Percentiles rank a stretch among this genome's conserved stretches.
These are phyloP conservation scores for Metopia argyrocephala DNA, from an alignment of 2,888 invertebrate genomes.

Conservation along the genomic window DNA sequence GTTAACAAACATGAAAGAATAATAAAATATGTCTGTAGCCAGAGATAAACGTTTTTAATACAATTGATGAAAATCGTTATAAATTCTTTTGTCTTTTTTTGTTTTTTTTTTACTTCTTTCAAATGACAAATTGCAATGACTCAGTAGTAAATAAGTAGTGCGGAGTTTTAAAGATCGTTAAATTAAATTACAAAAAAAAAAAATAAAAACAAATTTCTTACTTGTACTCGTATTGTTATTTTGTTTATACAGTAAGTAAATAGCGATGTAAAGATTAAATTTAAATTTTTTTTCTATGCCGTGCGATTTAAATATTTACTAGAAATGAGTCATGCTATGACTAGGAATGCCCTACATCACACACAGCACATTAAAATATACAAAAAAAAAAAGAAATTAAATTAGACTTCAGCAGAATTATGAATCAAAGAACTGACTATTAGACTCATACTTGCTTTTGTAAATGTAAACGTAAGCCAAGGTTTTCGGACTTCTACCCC, in stretches of 20 bases:
- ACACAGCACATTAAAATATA: too few species aligned
- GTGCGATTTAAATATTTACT: neutral
- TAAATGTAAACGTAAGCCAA: too few species aligned
- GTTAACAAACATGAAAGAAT: slow-evolving; percentile 25
- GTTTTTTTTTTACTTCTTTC: neutral
- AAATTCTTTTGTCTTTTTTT: slow-evolving; percentile 14
- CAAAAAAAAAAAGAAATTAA: too few species aligned
- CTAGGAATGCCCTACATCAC: neutral
- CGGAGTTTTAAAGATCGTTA: neutral
- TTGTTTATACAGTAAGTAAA: neutral
- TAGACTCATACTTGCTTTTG: too few species aligned
- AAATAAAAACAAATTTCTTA: neutral
- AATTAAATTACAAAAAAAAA: neutral
- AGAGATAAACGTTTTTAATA: slow-evolving; percentile 43
- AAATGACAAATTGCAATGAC: slow-evolving; percentile 59
- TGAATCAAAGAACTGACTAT: too few species aligned
- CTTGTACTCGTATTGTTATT: neutral
- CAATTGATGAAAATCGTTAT: slow-evolving; percentile 60
- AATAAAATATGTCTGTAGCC: slow-evolving; percentile 39
- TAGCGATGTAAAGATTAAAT: neutral
- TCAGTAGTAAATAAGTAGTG: slow-evolving; percentile 42
- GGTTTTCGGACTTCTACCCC: too few species aligned
- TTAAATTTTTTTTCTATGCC: neutral
- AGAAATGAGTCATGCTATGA: neutral
- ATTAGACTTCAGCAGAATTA: too few species aligned